Percentiles rank a stretch among this genome's conserved stretches.
These are phyloP conservation scores for Nymphalis io DNA, from an alignment of 1,140 invertebrate genomes.

Conservation along the genomic window DNA sequence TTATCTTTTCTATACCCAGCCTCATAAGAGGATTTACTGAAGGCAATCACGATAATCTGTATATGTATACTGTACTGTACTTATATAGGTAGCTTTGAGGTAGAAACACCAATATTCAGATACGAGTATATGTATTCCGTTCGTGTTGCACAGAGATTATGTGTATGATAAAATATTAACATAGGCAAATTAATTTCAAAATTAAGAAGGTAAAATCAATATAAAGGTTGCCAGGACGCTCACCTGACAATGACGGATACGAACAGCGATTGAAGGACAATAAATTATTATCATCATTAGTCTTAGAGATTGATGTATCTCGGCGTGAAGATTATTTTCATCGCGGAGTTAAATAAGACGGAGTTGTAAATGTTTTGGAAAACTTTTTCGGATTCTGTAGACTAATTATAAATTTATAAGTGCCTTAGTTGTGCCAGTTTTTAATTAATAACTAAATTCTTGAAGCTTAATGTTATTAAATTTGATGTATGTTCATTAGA, in stretches of 20 bases:
- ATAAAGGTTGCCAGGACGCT: background rate
- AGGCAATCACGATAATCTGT: constrained; percentile 35
- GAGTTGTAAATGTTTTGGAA: constrained; percentile 19
- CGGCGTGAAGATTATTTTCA: constrained; percentile 18
- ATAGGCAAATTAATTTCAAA: no score
- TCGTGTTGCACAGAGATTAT: no score
- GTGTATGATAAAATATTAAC: no score
- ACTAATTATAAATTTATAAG: constrained; percentile 7
- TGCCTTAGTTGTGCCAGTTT: background rate
- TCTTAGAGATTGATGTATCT: constrained; percentile 32
- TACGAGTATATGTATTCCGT: no score
- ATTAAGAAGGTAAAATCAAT: no score
- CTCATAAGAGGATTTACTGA: constrained; percentile 29
- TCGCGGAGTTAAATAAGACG: constrained; percentile 2
- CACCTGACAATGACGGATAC: constrained; percentile 10
- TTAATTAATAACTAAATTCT: background rate
- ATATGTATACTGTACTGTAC: constrained; percentile 33
- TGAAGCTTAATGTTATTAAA: background rate
- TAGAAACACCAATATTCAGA: background rate
- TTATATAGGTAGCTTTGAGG: background rate
- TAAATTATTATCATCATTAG: constrained; percentile 35
- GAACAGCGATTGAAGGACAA: constrained; percentile 21
- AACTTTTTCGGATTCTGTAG: constrained; percentile 7
- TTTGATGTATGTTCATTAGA: background rate
- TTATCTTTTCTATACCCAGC: constrained; percentile 41